Conservation (phyloP, 2,113 vertebrate genomes). For the Phalacrocorax aristotelis region DNA sequence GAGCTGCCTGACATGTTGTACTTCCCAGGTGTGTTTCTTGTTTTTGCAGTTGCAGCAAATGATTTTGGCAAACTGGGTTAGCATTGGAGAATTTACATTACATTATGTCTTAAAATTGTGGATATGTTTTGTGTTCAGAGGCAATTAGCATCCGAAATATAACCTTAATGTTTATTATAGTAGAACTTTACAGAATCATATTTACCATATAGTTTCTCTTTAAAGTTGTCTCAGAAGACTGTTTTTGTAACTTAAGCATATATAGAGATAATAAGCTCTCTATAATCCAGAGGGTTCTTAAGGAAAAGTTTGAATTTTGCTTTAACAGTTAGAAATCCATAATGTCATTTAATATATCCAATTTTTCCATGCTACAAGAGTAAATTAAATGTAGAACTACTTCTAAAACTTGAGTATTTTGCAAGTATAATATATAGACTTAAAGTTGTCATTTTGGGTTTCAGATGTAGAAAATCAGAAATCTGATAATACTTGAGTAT, state of each 20-base stretch:
- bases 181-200: not conserved
- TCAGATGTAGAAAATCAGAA: not conserved
- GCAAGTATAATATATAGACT: not conserved
- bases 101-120: not conserved
- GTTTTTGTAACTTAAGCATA: not conserved
- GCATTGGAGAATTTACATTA: not conserved
- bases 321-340: conserved; percentile 70
- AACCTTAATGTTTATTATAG: not conserved
- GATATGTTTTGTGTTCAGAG: not conserved
- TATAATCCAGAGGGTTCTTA: not conserved
- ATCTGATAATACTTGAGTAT: not conserved
- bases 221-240: not conserved
- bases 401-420: not conserved
- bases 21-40: not conserved
- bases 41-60: not conserved
- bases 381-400: not conserved
- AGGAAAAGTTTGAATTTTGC: not conserved
- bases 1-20: not conserved
- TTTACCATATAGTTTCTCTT: not conserved
- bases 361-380: not conserved
- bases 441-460: not conserved
- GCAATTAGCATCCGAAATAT: not conserved
- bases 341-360: not conserved
- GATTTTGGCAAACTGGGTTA: not conserved
- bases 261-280: not conserved